Evolutionary conservation across 2,888 invertebrate genomes (phyloP).

Genomic region (Lepas anatifera): DNA sequence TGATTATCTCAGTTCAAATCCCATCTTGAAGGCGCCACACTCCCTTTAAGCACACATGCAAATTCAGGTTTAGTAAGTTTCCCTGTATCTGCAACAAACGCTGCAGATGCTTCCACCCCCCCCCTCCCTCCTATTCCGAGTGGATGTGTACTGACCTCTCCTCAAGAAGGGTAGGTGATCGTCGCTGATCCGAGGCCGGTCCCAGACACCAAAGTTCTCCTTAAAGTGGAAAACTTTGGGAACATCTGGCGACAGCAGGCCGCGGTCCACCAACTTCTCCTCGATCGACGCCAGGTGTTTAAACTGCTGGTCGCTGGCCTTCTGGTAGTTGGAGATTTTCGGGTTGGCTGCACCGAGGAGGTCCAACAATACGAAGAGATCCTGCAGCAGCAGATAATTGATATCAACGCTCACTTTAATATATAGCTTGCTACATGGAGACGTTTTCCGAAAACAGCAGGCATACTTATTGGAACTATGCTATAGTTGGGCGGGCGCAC

Average conservation of each 20-base stretch:
- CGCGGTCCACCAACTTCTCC: background rate
- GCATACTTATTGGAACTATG: too few species aligned
- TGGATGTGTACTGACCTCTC: background rate
- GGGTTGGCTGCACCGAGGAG: constrained; percentile 79
- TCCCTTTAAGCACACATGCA: too few species aligned
- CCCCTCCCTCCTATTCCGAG: too few species aligned
- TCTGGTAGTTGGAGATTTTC: constrained; percentile 69
- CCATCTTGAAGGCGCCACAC: too few species aligned
- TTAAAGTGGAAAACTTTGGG: background rate
- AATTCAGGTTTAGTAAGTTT: too few species aligned
- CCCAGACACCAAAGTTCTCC: background rate
- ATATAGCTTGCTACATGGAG: too few species aligned
- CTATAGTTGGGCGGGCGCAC: too few species aligned
- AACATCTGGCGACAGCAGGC: background rate
- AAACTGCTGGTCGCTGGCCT: constrained; percentile 62
- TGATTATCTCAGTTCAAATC: too few species aligned
- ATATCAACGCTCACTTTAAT: too few species aligned
- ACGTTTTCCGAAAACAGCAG: too few species aligned
- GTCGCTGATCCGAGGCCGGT: constrained; percentile 21
- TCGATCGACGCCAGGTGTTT: constrained; percentile 56
- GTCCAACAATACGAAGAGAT: constrained; percentile 78
- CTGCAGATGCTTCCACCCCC: too few species aligned
- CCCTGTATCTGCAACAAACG: too few species aligned
- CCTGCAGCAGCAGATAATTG: constrained; percentile 49
- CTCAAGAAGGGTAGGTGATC: constrained; percentile 24